Base-by-base conservation (phyloP, 2,797 vertebrate species). In the Myiothlypis coronata region DNA sequence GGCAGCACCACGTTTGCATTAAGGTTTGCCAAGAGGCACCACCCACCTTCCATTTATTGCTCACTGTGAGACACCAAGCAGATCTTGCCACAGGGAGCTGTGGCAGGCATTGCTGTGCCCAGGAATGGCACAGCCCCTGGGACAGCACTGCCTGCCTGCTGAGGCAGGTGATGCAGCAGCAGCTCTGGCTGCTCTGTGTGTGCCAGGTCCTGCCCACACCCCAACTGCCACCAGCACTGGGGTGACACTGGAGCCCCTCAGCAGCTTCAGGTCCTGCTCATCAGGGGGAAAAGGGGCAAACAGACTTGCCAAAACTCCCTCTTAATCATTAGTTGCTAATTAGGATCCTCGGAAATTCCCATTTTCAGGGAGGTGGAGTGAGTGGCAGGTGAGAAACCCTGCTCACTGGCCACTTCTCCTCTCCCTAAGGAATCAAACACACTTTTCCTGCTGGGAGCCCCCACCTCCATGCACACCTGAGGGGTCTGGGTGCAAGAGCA, bases 231-330 rank as follows among this genome's bases (percentile, higher is more conserved):
- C 43, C 2, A 15, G 72, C 39, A 41, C 34, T 22, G 37, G 10
- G 49, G 44, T 1, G 3, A 57, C 27, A 79, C 22, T 0, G 0
- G 30, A n/a, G 49, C 24, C 56, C 69, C 44, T 28, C 0, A 1
- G 71, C 78, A 82, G 35, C 14, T 3, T 75, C 13, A 11, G 81
- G 57, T 63, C 12, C 75, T 70, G 52, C 35, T 10, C 46, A 50
- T 26, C 1, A 6, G 10, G 3, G 9, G 9, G 5, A 70, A 76
- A 37, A 32, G 35, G 35, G 34, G 37, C 3, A 50, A 46, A 79
- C 0, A 1, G 21, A 27, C 35, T 46, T 24, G 37, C 23, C 72
- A 72, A 68, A 78, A 53, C 39, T 53, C 6, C 14, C 34, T 26
- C 16, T 71, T 52, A 67, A 71, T 14, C 23, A 53, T 8, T 35